phyloP scores from a whole-genome alignment of 2,888 invertebrate genomes.

The Rhabditoides inermis region DNA sequence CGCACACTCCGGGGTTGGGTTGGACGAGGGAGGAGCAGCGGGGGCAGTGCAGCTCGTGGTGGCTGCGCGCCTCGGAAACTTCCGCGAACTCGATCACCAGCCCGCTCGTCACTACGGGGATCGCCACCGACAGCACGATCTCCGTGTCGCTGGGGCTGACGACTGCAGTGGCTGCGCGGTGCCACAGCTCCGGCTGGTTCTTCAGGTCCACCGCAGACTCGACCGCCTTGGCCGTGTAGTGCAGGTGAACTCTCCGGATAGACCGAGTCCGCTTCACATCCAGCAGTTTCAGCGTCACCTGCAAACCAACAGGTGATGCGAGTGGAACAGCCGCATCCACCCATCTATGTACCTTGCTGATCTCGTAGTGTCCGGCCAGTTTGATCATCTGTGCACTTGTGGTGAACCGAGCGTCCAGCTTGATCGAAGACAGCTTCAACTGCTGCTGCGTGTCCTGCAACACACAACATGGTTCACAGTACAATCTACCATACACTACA shows the following conservation, averaged over 20 bases:
- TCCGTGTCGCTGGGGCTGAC: constrained; percentile 54
- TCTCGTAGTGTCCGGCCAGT: constrained; percentile 84
- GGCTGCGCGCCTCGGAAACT: constrained; percentile 89
- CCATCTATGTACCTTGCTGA: constrained; percentile 56
- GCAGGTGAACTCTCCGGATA: constrained; percentile 73
- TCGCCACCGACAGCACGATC: constrained; percentile 17
- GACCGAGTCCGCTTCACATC: constrained; percentile 93
- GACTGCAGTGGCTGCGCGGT: constrained; percentile 84
- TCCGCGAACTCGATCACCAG: constrained; percentile 96
- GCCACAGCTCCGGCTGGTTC: constrained; percentile 70
- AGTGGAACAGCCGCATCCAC: too few species aligned
- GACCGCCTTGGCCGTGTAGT: constrained; percentile 84
- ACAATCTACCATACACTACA: constrained; percentile 63
- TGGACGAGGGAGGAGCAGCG: constrained; percentile 86
- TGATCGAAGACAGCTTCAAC: constrained; percentile 29
- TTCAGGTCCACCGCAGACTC: constrained; percentile 94
- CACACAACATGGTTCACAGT: constrained; percentile 62
- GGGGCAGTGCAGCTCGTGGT: constrained; percentile 56
- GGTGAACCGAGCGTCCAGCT: constrained; percentile 84
- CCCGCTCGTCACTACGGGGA: constrained; percentile 89
- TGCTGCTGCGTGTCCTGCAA: constrained; percentile 12
- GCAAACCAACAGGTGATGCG: constrained; percentile 55
- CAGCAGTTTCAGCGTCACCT: constrained; percentile 81
- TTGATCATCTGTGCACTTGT: constrained; percentile 96
- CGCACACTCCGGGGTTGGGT: constrained; percentile 92